Evolutionary conservation across 2,797 vertebrate species (phyloP), one percentile per base, ranked within the genome.

Genomic region (Champsocephalus esox): DNA sequence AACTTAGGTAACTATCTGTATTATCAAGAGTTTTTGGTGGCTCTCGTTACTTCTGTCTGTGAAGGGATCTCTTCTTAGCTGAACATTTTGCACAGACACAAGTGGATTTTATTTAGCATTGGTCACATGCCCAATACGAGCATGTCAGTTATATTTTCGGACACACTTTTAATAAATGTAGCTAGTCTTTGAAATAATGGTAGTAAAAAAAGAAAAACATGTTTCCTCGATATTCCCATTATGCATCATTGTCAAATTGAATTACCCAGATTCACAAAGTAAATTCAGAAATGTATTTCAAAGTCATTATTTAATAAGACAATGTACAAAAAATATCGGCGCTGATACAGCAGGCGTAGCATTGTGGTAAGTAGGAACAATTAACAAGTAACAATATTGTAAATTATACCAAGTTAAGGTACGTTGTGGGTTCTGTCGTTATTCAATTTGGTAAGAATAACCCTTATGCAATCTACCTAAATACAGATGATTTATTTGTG

Each of bases 261-360:
- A 70, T 48, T 45, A 72, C 32, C 51, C 52, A 82, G 44, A 85
- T 58, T 70, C 52, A 89, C 56, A 79, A 65, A 78, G 11, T 60
- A 74, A 56, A 8, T 32, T 77, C 79, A 75, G 28, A 77, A 38
- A 57, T 72, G 79, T 81, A 89, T 88, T 92, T 94, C 82, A 89
- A 91, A 92, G 81, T 91, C 86, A 89, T 92, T 80, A 87, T 95
- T 95, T 93, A 93, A 90, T 94, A 91, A 92, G 91, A 94, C 89
- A 92, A 93, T 91, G 87, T 94, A 95, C 92, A 95, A 94, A 94
- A 28, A 94, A 92, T 88, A 90, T 81, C 83, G 80, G 83, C 80
- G 78, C 90, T 89, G 87, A 84, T 86, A 90, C 84, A 87, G 80
- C 82, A 91, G 83, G 79, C 60, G 46, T 75, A 87, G 88, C 85